These are phyloP conservation scores for Ophion ellenae DNA, from an alignment of 2,888 invertebrate species.

Conservation along the genomic window DNA sequence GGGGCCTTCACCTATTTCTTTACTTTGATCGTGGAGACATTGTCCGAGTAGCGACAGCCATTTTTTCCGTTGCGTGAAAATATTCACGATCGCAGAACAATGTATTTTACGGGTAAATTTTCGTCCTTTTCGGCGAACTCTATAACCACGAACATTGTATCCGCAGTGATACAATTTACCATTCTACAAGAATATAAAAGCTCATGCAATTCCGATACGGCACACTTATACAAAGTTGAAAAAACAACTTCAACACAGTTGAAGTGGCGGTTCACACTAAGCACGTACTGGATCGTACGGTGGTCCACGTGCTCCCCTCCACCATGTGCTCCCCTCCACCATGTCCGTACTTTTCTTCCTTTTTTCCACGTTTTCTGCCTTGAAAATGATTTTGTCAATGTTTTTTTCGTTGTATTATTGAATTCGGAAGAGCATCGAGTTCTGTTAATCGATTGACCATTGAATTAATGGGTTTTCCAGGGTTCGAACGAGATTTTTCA, in stretches of 20 bases:
- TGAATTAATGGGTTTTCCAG: slow-evolving; percentile 20
- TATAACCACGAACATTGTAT: no score
- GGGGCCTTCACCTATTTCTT: neutral
- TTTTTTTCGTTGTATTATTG: slow-evolving; percentile 4
- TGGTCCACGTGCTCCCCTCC: no score
- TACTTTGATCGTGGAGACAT: neutral
- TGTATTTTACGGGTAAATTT: neutral
- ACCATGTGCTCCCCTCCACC: no score
- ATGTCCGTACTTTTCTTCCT: no score
- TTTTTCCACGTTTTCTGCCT: neutral
- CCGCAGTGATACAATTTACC: no score
- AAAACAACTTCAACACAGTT: no score
- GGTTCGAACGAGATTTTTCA: slow-evolving; percentile 6
- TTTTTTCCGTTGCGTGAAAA: neutral
- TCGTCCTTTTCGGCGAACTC: no score
- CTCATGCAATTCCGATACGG: neutral
- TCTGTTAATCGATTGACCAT: slow-evolving; percentile 17
- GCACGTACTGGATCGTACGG: no score
- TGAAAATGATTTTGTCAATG: neutral
- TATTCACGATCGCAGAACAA: slow-evolving; percentile 10
- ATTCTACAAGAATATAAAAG: neutral
- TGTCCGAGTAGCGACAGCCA: slow-evolving; percentile 10
- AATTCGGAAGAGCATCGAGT: neutral
- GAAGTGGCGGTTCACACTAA: no score
- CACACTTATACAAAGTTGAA: neutral